Percentiles rank a stretch among this genome's conserved stretches.
Evolutionary conservation across 2,888 invertebrate genomes (phyloP).

Genomic region (Drosophila mettleri): DNA sequence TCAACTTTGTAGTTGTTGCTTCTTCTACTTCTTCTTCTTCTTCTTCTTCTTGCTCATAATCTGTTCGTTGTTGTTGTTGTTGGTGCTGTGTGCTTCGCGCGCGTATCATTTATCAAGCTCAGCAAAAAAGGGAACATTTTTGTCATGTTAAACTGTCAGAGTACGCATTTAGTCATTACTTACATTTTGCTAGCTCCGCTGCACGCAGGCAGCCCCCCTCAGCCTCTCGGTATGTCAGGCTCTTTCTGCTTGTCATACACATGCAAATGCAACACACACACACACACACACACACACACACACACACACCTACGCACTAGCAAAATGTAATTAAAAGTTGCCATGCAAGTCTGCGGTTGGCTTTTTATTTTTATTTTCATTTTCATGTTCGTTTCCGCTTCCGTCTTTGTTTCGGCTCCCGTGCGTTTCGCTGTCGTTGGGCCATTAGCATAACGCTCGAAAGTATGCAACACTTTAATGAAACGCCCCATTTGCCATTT

Average conservation of each 20-base stretch:
- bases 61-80: conserved; percentile 32
- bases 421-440: conserved; percentile 19
- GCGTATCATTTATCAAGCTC: conserved; percentile 79
- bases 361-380: conserved; percentile 53
- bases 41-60: conserved; percentile 16
- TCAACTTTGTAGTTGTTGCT: conserved; percentile 36
- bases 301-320: conserved; percentile 27
- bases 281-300: background rate
- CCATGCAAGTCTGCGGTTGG: conserved; percentile 74
- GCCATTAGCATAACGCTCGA: conserved; percentile 71
- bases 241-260: conserved; percentile 48
- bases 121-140: conserved; percentile 76
- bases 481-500: conserved; percentile 62
- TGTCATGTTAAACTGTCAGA: conserved; percentile 82
- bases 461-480: conserved; percentile 70
- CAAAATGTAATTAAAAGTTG: conserved; percentile 77
- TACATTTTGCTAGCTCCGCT: conserved; percentile 60
- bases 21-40: conserved; percentile 9
- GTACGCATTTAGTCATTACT: conserved; percentile 82
- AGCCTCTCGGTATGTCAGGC: conserved; percentile 41
- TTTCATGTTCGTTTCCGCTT: conserved; percentile 41
- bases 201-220: conserved; percentile 10
- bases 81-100: conserved; percentile 39
- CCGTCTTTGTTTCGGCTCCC: conserved; percentile 26
- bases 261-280: conserved; percentile 58